phyloP scores from a whole-genome alignment of 1,140 invertebrate genomes.

The Aporrectodea caliginosa region DNA sequence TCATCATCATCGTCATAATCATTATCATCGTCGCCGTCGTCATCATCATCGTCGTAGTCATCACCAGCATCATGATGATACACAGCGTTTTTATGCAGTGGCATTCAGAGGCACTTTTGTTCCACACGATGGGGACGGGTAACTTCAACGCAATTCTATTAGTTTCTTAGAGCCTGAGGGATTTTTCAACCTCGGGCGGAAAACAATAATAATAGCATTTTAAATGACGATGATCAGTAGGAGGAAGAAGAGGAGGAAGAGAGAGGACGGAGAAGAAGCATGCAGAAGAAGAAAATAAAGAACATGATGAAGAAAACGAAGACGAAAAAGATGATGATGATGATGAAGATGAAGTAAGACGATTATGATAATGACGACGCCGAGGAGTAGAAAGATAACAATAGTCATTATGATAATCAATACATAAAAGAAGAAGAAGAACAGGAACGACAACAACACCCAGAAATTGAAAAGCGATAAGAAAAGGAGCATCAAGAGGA shows the following conservation, averaged over 20 bases:
- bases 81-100: not conserved
- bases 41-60: no score
- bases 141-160: not conserved
- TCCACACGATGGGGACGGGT: not conserved
- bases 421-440: not conserved
- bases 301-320: not conserved
- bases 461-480: not conserved
- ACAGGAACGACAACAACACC: not conserved
- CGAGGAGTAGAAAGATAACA: not conserved
- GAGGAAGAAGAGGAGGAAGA: not conserved
- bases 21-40: not conserved
- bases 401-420: not conserved
- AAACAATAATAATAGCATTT: not conserved
- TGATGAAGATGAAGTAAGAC: not conserved
- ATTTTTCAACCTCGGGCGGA: not conserved
- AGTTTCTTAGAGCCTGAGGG: not conserved
- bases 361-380: not conserved
- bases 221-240: not conserved
- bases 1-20: not conserved
- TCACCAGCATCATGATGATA: not conserved
- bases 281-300: not conserved
- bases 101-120: not conserved
- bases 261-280: not conserved
- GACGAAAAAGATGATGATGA: not conserved
- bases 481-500: not conserved